Percentiles rank a stretch among this genome's conserved stretches.
Conservation (phyloP, 2,888 invertebrate species). For the Baronia brevicornis region DNA sequence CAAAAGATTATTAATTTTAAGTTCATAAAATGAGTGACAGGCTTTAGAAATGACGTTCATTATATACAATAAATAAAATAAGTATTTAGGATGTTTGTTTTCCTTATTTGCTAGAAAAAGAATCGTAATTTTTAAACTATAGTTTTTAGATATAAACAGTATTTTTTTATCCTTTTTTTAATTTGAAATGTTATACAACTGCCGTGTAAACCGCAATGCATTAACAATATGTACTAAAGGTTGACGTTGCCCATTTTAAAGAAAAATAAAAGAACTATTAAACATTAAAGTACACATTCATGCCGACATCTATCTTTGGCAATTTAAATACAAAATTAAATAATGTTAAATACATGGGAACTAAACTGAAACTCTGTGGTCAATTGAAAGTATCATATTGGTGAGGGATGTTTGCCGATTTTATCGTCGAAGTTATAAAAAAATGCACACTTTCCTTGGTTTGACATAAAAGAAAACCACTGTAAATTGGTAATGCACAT, state of each 20-base stretch:
- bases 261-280: conserved; percentile 21
- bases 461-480: conserved; percentile 46
- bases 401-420: conserved; percentile 29
- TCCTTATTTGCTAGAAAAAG: too few relatives aligned
- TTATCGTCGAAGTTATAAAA: conserved; percentile 19
- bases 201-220: conserved; percentile 67
- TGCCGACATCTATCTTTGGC: conserved; percentile 1
- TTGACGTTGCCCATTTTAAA: conserved; percentile 37
- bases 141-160: too few relatives aligned
- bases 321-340: conserved; percentile 4
- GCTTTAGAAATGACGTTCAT: too few relatives aligned
- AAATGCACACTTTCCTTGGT: conserved; percentile 32
- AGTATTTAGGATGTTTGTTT: too few relatives aligned
- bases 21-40: too few relatives aligned
- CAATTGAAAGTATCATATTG: conserved; percentile 54
- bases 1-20: too few relatives aligned
- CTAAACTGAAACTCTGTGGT: conserved; percentile 28
- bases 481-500: conserved; percentile 62
- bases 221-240: conserved; percentile 65
- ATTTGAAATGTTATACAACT: conserved; percentile 34
- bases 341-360: conserved; percentile 1
- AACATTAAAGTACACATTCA: conserved; percentile 12
- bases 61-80: too few relatives aligned
- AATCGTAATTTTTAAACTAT: too few relatives aligned
- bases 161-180: too few relatives aligned